Evolutionary conservation across 2,797 vertebrate species (phyloP).

Genomic region (Acrossocheilus wenchowensis): DNA sequence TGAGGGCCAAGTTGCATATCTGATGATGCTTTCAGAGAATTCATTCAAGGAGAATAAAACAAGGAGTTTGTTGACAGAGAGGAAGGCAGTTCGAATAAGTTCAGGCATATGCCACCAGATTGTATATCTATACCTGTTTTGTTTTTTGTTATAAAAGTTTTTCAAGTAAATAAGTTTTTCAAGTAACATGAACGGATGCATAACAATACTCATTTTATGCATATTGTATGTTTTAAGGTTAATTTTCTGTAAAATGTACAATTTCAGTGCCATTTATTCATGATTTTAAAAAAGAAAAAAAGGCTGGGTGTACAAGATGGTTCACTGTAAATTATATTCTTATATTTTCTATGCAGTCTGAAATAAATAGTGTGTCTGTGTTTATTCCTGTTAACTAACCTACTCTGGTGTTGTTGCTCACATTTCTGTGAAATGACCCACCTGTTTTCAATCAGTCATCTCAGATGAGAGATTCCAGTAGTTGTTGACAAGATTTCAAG

Average conservation of each 20-base stretch:
- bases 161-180: background rate
- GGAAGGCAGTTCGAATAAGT: conserved; percentile 6
- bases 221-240: background rate
- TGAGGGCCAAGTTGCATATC: conserved; percentile 43
- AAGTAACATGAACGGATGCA: background rate
- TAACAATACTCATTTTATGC: background rate
- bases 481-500: background rate
- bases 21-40: conserved; percentile 35
- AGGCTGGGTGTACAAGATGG: background rate
- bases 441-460: background rate
- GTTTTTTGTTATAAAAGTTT: background rate
- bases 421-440: background rate
- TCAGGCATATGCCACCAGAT: background rate
- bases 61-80: conserved; percentile 38
- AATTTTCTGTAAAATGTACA: background rate
- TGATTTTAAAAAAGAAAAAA: background rate
- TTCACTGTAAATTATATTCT: background rate
- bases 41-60: conserved; percentile 45
- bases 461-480: background rate
- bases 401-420: background rate
- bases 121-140: background rate
- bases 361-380: background rate
- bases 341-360: background rate
- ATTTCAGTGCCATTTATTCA: background rate
- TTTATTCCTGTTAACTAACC: background rate